A percentile compares a stretch with the other conserved stretches of the same genome.
These are phyloP conservation scores for Serranus cabrilla DNA, from an alignment of 2,797 vertebrate species.

Conservation along the genomic window DNA sequence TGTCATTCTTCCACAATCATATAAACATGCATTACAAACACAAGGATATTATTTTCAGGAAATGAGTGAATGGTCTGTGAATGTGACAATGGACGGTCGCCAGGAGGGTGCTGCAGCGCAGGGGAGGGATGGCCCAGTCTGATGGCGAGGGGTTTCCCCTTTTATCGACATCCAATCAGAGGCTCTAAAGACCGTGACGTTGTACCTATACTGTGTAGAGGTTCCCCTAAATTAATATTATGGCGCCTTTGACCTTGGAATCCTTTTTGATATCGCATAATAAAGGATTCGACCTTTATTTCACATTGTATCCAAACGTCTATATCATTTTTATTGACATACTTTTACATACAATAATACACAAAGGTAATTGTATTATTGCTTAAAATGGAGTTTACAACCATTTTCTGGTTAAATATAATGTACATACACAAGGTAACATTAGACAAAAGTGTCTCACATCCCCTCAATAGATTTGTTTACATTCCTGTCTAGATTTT, in stretches of 20 bases:
- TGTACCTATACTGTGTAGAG: conserved; percentile 35
- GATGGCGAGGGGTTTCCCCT: conserved; percentile 62
- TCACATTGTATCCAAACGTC: neutral
- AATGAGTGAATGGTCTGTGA: conserved; percentile 14
- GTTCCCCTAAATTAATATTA: conserved; percentile 45
- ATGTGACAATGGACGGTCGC: conserved; percentile 55
- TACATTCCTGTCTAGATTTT: too few relatives aligned
- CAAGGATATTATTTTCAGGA: neutral
- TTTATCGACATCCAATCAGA: conserved; percentile 75
- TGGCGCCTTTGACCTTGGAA: neutral
- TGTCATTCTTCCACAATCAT: neutral
- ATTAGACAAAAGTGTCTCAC: neutral
- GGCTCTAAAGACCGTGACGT: conserved; percentile 61
- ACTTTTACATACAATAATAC: neutral
- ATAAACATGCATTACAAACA: neutral
- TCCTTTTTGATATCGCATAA: neutral
- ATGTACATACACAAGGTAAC: neutral
- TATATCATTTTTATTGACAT: neutral
- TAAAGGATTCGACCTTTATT: neutral
- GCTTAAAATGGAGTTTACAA: neutral
- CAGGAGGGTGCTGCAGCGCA: conserved; percentile 46
- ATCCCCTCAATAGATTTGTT: too few relatives aligned
- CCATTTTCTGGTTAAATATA: neutral
- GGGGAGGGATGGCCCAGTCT: conserved; percentile 46
- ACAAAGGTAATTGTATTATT: neutral